Evolutionary conservation across 2,797 vertebrate species (phyloP).

Genomic region (Eulemur rubriventer): DNA sequence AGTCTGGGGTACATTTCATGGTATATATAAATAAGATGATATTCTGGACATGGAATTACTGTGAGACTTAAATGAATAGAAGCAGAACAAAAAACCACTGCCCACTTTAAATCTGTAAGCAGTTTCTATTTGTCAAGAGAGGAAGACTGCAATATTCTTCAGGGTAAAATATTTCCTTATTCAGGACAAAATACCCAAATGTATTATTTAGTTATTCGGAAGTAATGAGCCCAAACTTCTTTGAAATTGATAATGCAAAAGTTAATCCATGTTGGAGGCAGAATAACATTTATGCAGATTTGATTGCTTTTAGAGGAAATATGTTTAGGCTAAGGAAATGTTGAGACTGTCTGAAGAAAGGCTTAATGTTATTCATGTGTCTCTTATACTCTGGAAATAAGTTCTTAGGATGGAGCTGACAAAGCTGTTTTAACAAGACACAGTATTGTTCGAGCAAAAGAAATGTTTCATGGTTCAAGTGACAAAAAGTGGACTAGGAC

Average conservation of each 20-base stretch:
- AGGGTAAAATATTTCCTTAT: neutral
- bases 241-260: neutral
- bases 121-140: constrained; percentile 13
- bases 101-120: neutral
- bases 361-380: neutral
- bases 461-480: neutral
- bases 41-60: neutral
- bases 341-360: neutral
- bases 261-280: neutral
- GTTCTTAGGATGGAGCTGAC: neutral
- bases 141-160: neutral
- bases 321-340: neutral
- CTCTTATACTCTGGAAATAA: neutral
- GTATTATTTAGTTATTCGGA: neutral
- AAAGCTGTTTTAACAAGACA: neutral
- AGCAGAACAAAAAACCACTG: neutral
- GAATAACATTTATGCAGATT: neutral
- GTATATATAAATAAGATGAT: neutral
- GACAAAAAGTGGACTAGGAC: neutral
- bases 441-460: neutral
- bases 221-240: neutral
- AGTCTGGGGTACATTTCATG: neutral
- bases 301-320: neutral
- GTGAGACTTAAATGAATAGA: neutral
- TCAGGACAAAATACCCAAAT: neutral